Percentiles rank a stretch among this genome's conserved stretches.
Evolutionary conservation across 2,113 vertebrate genomes (phyloP).

Genomic region (Xiphophorus hellerii): DNA sequence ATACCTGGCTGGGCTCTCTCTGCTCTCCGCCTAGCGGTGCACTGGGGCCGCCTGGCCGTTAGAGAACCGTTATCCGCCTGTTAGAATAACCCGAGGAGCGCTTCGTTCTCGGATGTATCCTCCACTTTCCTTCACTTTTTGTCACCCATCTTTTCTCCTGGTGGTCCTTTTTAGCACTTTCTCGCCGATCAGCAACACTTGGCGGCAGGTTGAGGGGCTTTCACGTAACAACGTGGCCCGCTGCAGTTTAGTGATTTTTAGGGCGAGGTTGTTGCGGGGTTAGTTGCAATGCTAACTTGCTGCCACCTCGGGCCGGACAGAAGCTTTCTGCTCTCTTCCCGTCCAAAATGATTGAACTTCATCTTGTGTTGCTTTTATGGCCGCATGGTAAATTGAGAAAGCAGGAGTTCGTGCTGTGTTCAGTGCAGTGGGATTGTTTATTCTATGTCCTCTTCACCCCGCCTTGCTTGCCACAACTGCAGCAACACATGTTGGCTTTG

Average conservation of each 20-base stretch:
- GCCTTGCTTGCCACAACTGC: conserved; percentile 40
- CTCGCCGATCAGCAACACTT: conserved; percentile 34
- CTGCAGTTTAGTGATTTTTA: conserved; percentile 31
- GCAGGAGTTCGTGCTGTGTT: conserved; percentile 13
- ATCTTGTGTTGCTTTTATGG: background rate
- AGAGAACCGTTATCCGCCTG: conserved; percentile 85
- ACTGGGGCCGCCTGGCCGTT: conserved; percentile 52
- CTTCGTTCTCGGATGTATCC: conserved; percentile 15
- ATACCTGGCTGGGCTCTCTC: conserved; percentile 77
- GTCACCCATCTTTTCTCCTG: background rate
- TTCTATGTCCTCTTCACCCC: conserved; percentile 46
- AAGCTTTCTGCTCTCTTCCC: background rate
- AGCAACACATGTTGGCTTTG: conserved; percentile 40
- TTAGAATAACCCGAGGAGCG: conserved; percentile 54
- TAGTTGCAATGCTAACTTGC: conserved; percentile 52
- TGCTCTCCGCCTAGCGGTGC: conserved; percentile 80
- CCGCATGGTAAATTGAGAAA: conserved; percentile 6
- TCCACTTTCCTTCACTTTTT: conserved; percentile 43
- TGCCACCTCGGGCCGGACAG: conserved; percentile 18
- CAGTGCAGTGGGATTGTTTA: conserved; percentile 60
- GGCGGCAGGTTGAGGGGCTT: conserved; percentile 57
- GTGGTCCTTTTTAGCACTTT: conserved; percentile 38
- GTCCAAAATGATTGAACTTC: conserved; percentile 15
- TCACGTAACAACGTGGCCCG: conserved; percentile 65
- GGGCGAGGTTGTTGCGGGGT: conserved; percentile 69